Base-by-base conservation (phyloP, 2,113 vertebrate genomes). In the Ictalurus punctatus region DNA sequence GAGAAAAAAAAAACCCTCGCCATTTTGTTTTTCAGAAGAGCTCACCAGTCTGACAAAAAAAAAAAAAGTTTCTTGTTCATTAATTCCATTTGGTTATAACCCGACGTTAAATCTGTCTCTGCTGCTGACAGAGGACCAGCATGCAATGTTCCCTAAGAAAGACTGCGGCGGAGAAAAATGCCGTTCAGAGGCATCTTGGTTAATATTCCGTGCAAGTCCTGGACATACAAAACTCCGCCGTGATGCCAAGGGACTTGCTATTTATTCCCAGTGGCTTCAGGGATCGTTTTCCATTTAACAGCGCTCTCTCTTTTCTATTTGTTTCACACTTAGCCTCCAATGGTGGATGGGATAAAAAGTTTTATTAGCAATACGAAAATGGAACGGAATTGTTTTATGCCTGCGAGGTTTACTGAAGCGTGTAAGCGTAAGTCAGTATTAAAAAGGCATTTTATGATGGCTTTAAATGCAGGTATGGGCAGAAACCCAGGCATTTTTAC, bases 251-350 rank as follows among this genome's bases (percentile, higher is more conserved):
- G 84, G 89, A 90, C 90, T 87, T 84, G 59, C 58, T 63, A 8
- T 90, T 92, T 87, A 87, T 90, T 92, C 65, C 84, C 86, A 58
- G 65, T 89, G 89, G 56, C 90, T 86, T 9, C 71, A 12, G 87
- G 40, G 59, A 85, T 79, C 88, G 80, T 94, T 93, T 89, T 92
- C 85, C 78, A 37, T 59, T 74, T 58, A 92, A 92, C 89, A 91
- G 80, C 56, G 85, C 83, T 74, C 90, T 92, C 89, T 69, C 83
- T 27, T 83, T 84, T 82, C 69, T 81, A 86, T 90, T 81, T 89
- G 27, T 87, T 89, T 87, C 19, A 80, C 27, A n/a, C 85, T 76
- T 59, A n/a, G 56, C 34, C 54, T 44, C 67, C 37, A 52, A 58
- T 79, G 44, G 74, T 27, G 69, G 76, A 73, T 12, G 48, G 34